These are phyloP conservation scores for Hirtodrosophila histrioides DNA, from an alignment of 2,888 invertebrate species.

Conservation along the genomic window DNA sequence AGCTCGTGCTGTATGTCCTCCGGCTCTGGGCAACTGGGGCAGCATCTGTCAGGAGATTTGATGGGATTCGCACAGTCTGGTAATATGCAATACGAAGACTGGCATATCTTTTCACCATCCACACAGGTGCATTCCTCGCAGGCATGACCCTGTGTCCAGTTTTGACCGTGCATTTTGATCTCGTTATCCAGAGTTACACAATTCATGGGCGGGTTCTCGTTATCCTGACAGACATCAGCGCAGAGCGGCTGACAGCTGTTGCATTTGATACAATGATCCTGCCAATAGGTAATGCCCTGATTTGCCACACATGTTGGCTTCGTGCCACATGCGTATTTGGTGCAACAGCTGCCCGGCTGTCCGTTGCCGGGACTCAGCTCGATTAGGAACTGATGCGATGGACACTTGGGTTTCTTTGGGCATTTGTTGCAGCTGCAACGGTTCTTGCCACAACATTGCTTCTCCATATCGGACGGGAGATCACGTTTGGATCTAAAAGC, in stretches of 20 bases:
- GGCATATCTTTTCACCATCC: constrained; percentile 65
- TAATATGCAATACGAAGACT: constrained; percentile 56
- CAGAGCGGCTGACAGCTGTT: constrained; percentile 55
- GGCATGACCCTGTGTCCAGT: constrained; percentile 69
- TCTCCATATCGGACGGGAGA: constrained; percentile 22
- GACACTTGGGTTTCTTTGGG: constrained; percentile 53
- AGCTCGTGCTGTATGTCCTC: not conserved
- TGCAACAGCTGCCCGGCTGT: constrained; percentile 84
- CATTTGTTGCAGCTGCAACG: constrained; percentile 76
- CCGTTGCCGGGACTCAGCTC: constrained; percentile 59
- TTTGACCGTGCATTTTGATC: constrained; percentile 61
- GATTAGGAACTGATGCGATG: constrained; percentile 55
- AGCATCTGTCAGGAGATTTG: constrained; percentile 72
- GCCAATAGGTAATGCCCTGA: constrained; percentile 35
- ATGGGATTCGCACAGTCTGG: constrained; percentile 69
- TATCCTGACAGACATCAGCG: constrained; percentile 17
- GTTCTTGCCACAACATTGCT: constrained; percentile 65
- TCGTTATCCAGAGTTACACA: constrained; percentile 45
- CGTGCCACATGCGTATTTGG: constrained; percentile 83
- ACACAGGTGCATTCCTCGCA: constrained; percentile 72
- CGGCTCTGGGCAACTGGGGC: constrained; percentile 68
- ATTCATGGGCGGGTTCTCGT: constrained; percentile 27
- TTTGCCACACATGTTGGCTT: constrained; percentile 68
- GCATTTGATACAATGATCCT: constrained; percentile 67
- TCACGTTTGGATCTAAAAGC: constrained; percentile 20